Base-by-base conservation (phyloP, 2,888 invertebrate species). In the Camponotus fellah region DNA sequence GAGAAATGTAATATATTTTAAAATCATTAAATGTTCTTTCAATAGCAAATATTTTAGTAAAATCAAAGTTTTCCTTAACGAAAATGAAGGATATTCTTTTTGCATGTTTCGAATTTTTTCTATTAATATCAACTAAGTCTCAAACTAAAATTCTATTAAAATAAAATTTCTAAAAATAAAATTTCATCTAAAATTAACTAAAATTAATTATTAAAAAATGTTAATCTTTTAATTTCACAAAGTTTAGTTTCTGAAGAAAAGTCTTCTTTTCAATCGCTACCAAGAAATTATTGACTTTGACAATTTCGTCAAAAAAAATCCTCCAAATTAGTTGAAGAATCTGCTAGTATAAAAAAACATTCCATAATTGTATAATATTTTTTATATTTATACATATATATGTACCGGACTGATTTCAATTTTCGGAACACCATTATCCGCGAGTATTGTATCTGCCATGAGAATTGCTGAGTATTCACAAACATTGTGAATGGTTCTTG, bases 401-500 rank as follows among this genome's bases (percentile, higher is more conserved):
- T 53, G 53, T 53, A 46, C 17, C 14, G 14, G 34, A 65, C 26
- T 14, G 32, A n/a, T 53, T 34, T 60, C 34, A 58, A 60, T 71
- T 71, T 71, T 69, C 58, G 60, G 17, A 21, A 37, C 26, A 46
- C 21, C 34, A 43, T 60, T 69, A 46, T 60, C 32, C n/a, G 26
- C 32, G 5, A 8, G 32, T 26, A 65, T 53, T 71, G 43, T 69
- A 60, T 58, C 69, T 60, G 8, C n/a, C n/a, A 71, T 26, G 8
- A 60, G 58, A 79, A 71, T 58, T 34, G 17, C 53, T 26, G 58
- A 46, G 37, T 58, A 43, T 34, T 79, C 69, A 58, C 60, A 60
- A 79, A 79, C 60, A 46, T 34, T 43, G 46, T 34, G 60, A 80
- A 80, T 60, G 72, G 21, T 37, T 71, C 79, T 71, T 80, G 79